Conservation (phyloP, 2,797 vertebrate species). For the Cheirogaleus major region DNA sequence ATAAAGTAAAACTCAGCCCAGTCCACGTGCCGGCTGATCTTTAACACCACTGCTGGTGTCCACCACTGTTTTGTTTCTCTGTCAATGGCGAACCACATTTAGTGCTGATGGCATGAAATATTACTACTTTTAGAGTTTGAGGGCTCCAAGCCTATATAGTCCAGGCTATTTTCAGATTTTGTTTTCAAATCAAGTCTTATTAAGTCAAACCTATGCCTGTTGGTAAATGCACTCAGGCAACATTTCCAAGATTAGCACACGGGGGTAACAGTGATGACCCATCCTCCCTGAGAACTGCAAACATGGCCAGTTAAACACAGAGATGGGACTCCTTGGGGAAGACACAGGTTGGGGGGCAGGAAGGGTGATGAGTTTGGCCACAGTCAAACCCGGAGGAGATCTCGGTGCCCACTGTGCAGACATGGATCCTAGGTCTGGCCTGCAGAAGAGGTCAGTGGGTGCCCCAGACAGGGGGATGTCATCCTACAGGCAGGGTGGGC, state of each 20-base stretch:
- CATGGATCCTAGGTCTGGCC: background rate
- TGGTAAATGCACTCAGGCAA: background rate
- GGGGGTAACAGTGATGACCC: background rate
- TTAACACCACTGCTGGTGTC: background rate
- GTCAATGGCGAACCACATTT: background rate
- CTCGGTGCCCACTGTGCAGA: background rate
- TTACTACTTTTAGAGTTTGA: background rate
- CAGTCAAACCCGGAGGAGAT: background rate
- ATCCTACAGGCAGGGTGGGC: background rate
- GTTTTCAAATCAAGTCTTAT: background rate
- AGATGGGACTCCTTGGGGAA: background rate
- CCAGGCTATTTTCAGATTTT: background rate
- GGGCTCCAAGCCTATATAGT: background rate
- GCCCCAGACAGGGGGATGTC: background rate
- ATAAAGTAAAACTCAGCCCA: background rate
- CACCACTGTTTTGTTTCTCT: background rate
- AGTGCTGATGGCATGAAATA: background rate
- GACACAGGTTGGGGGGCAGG: fast-evolving
- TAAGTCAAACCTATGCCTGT: background rate
- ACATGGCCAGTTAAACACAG: background rate
- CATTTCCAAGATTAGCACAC: background rate
- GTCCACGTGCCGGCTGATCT: fast-evolving
- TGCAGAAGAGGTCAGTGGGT: background rate
- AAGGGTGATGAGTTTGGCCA: background rate
- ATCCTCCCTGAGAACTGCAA: background rate